Evolutionary conservation across 2,113 vertebrate genomes (phyloP).

Genomic region (Melanocharis versteri): DNA sequence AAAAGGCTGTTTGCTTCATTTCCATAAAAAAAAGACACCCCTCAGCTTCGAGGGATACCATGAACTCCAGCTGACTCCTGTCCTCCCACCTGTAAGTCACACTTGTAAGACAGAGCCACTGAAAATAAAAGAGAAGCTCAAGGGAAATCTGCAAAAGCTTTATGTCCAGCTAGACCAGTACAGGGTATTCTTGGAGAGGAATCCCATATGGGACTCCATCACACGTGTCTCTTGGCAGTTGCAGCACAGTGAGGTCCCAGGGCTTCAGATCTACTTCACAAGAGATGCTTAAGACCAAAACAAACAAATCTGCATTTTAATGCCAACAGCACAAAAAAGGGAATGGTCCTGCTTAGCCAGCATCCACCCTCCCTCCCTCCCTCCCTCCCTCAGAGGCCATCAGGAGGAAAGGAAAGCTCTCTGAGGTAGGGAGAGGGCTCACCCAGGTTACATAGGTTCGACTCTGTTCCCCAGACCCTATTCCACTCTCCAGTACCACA

Average conservation of each 20-base stretch:
- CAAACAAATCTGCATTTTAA: background rate
- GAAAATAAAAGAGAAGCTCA: background rate
- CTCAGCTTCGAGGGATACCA: background rate
- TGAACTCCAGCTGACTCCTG: background rate
- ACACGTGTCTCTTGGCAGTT: fast-evolving
- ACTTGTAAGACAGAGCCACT: background rate
- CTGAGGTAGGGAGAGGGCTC: background rate
- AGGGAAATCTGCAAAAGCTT: background rate
- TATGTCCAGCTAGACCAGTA: background rate
- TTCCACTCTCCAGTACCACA: background rate
- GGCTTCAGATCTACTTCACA: background rate
- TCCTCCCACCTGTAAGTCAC: background rate
- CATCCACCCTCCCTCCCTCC: background rate
- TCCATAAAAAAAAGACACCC: background rate
- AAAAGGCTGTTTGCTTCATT: background rate
- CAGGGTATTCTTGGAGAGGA: background rate
- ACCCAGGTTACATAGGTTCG: background rate
- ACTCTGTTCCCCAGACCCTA: background rate
- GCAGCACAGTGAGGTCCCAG: background rate
- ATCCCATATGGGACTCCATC: background rate
- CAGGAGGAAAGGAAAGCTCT: background rate
- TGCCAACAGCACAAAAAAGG: background rate
- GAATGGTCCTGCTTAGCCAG: background rate
- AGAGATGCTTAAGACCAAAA: background rate
- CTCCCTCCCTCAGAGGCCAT: background rate